A percentile compares a stretch with the other conserved stretches of the same genome.
These are phyloP conservation scores for Serranus cabrilla DNA, from an alignment of 2,797 vertebrate genomes.

Conservation along the genomic window DNA sequence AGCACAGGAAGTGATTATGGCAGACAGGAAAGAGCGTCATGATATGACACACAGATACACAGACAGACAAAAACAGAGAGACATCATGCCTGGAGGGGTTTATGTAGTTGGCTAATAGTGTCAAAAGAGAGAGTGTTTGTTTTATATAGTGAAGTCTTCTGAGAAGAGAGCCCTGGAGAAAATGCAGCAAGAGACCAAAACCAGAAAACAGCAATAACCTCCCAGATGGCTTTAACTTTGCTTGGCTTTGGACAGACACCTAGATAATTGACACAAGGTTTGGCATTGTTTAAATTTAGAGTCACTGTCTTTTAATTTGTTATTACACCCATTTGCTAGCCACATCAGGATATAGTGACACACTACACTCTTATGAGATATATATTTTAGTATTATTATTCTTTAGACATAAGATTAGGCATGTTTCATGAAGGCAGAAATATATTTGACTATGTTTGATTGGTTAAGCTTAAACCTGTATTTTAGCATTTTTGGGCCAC, in stretches of 20 bases:
- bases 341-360: background rate
- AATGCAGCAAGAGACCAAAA: constrained; percentile 67
- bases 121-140: constrained; percentile 53
- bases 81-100: constrained; percentile 79
- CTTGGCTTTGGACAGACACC: constrained; percentile 67
- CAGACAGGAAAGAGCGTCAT: constrained; percentile 78
- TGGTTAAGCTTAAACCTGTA: background rate
- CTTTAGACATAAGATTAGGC: background rate
- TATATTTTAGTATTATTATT: background rate
- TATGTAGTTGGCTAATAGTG: constrained; percentile 53
- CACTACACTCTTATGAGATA: background rate
- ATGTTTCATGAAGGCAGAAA: background rate
- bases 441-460: background rate
- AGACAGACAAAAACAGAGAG: constrained; percentile 79
- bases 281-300: background rate
- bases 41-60: constrained; percentile 73
- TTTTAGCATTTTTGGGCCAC: background rate
- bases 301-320: background rate
- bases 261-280: background rate
- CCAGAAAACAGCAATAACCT: constrained; percentile 85
- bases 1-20: constrained; percentile 79
- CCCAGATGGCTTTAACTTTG: constrained; percentile 87
- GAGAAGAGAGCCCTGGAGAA: constrained; percentile 61
- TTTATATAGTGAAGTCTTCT: constrained; percentile 40
- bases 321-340: background rate